A percentile compares a stretch with the other conserved stretches of the same genome.
phyloP scores from a whole-genome alignment of 2,797 vertebrate genomes.

The Squalus acanthias region DNA sequence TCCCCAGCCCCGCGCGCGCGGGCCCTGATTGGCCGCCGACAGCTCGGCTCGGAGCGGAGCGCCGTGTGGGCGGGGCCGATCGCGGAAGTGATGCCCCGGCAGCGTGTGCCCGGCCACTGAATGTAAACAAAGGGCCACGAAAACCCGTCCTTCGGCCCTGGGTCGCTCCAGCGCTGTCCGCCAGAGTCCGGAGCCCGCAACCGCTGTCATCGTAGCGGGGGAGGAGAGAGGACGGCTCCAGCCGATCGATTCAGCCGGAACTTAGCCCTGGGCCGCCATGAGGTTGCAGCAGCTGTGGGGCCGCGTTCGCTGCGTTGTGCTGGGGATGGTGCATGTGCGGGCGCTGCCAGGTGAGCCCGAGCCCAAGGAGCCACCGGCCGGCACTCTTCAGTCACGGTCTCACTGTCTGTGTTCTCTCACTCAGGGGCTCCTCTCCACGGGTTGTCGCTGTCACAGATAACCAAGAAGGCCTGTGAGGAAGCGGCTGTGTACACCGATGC shows the following conservation, averaged over 20 bases:
- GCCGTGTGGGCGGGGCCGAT: not conserved
- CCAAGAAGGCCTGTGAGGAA: conserved; percentile 68
- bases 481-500: conserved; percentile 66
- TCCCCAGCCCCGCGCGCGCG: no score
- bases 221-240: not conserved
- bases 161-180: no score
- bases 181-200: no score
- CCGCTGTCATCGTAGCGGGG: no score
- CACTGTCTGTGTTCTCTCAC: conserved; percentile 12
- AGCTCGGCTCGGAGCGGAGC: no score
- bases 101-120: not conserved
- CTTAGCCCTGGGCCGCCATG: conserved; percentile 47
- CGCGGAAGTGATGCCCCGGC: no score
- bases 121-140: not conserved
- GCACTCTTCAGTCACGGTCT: not conserved
- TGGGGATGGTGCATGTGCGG: conserved; percentile 76
- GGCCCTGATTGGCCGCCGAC: not conserved
- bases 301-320: conserved; percentile 59
- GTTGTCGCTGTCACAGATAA: conserved; percentile 64
- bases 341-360: conserved; percentile 70
- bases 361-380: no score
- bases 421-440: conserved; percentile 66
- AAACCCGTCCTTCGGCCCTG: not conserved
- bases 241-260: not conserved
- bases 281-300: conserved; percentile 64